Base-by-base conservation (phyloP, 1,140 invertebrate species). In the Onthophagus taurus region DNA sequence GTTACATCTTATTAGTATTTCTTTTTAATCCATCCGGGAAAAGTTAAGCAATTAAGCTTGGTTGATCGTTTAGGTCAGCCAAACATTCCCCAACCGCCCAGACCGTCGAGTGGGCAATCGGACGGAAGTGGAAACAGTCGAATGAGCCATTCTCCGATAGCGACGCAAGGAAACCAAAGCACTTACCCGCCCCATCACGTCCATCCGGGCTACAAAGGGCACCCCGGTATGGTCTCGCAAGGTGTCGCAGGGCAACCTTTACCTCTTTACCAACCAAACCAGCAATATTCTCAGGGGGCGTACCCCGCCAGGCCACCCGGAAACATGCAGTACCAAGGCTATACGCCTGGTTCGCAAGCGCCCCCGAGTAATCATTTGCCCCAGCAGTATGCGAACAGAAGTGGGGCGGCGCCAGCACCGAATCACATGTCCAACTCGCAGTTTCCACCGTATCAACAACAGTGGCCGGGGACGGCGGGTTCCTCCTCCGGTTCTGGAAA, bases 21-120 rank as follows among this genome's bases (percentile, higher is more conserved):
- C 23, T 6, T n/a, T 6, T 26, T 26, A 26, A 26, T 26, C n/a
- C n/a, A 4, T 67, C n/a, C n/a, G 24, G 24, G 24, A 26, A 26
- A 26, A n/a, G n/a, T n/a, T n/a, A n/a, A n/a, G n/a, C n/a, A n/a
- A n/a, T n/a, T n/a, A n/a, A n/a, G n/a, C n/a, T n/a, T n/a, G n/a
- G n/a, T n/a, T n/a, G n/a, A n/a, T n/a, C n/a, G n/a, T 69, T n/a
- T 67, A 89, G 85, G 85, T 61, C 85, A 87, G 68, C 83, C 82
- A 76, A 89, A 84, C 77, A 82, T 89, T 81, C 81, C 85, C 66
- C 89, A 89, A 83, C 86, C 86, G 65, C 86, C 86, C 57, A 77
- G 89, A 57, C 89, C 89, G 61, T 84, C 88, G 53, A 91, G 88
- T 63, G 85, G 87, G 67, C 83, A 90, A 65, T 84, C 87, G 53